Evolutionary conservation across 2,888 invertebrate species (phyloP).

Genomic region (Polydrusus pterygomalis): DNA sequence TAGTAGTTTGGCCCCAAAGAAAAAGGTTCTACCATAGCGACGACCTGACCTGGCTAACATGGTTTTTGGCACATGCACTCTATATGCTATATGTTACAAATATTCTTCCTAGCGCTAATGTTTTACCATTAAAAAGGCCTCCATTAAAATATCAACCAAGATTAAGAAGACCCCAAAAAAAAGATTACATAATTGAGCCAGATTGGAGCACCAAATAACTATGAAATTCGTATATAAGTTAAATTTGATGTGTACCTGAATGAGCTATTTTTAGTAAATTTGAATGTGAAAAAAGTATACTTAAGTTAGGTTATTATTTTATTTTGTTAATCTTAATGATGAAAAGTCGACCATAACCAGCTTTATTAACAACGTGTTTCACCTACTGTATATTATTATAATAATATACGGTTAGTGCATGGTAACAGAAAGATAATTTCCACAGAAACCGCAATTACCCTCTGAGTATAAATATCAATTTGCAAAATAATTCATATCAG

Average conservation of each 20-base stretch:
- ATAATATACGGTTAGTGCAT: no score
- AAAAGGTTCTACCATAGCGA: conserved; percentile 56
- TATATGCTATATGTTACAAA: conserved; percentile 64
- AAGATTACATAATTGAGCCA: conserved; percentile 69
- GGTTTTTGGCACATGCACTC: conserved; percentile 65
- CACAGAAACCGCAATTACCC: no score
- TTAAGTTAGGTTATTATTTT: no score
- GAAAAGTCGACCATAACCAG: no score
- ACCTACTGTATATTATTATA: no score
- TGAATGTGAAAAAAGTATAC: no score
- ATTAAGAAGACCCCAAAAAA: conserved; percentile 64
- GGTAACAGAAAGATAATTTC: no score
- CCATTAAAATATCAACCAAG: conserved; percentile 65
- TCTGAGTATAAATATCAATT: no score
- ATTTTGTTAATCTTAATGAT: no score
- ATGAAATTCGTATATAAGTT: background rate
- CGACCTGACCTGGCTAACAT: conserved; percentile 61
- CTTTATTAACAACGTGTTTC: no score
- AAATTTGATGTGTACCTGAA: background rate
- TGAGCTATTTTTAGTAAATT: no score
- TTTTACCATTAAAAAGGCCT: conserved; percentile 64
- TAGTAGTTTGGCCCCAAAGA: conserved; percentile 61
- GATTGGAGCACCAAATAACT: conserved; percentile 66
- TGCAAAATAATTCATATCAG: no score
- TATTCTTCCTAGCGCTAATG: conserved; percentile 65